Evolutionary conservation across 37 sponge, comb jelly and placozoan genomes (phyloP), one percentile per base, ranked within the genome.

Genomic region (Spongilla lacustris): DNA sequence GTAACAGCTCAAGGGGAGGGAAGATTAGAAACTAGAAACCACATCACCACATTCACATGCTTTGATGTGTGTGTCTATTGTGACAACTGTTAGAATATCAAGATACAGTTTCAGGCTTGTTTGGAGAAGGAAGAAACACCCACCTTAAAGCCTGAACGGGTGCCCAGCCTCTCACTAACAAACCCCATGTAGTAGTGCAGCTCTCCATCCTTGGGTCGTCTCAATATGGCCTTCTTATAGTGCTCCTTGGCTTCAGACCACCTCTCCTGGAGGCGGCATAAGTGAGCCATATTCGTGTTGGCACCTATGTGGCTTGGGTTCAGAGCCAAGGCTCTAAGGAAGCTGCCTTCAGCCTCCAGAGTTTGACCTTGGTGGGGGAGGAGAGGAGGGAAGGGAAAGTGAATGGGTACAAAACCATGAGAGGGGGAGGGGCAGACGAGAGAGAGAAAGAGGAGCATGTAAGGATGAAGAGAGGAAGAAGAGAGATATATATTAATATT

Each of bases 261-360:
- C 22, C 41, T 41, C 41, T 41, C 41, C 41, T 41, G 41, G 41
- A 41, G 66, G 0, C 92, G 85, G 37, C 89, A 89, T 68, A 95
- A 68, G 80, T 95, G 95, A 17, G 78, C 95, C 81, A 84, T 81
- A 74, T 92, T 92, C 0, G 85, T 92, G 78, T 92, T 92, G 23
- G 92, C 92, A 86, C 86, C 81, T 24, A 89, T 71, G 74, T 92
- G 92, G 41, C 89, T 90, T 33, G 84, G 69, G 23, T 95, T 92
- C 70, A 89, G 69, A 30, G 77, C 68, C 46, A 95, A 71, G 69
- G 95, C 95, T 24, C 37, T 81, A 36, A 48, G 68, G 75, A 92
- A 95, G 78, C 86, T 81, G 1, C 77, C 78, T 77, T 95, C 95
- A 0, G 95, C 95, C 68, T 95, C 95, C 22, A 19, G 95, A 6